Percentiles rank a stretch among this genome's conserved stretches.
These are phyloP conservation scores for Oncorhynchus masou DNA, from an alignment of 2,113 vertebrate species.

Conservation along the genomic window DNA sequence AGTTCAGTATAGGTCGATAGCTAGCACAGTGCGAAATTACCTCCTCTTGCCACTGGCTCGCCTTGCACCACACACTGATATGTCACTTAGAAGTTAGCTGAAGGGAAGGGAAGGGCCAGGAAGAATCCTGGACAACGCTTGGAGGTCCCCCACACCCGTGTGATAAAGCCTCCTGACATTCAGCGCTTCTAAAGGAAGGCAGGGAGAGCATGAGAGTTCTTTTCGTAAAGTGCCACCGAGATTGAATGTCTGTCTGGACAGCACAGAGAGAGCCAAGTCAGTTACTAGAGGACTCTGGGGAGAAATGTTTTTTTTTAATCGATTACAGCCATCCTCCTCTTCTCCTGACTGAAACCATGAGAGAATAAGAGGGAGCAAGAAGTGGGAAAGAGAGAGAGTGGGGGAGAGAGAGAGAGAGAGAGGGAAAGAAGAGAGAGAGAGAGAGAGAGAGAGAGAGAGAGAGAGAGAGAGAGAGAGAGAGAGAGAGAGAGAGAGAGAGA, in stretches of 20 bases:
- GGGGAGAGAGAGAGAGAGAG: no score
- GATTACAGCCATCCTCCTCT: constrained; percentile 28
- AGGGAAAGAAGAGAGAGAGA: no score
- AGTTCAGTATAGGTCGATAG: constrained; percentile 38
- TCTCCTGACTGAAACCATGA: not conserved
- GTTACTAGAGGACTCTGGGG: constrained; percentile 32
- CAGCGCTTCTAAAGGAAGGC: constrained; percentile 29
- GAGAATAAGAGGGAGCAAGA: not conserved
- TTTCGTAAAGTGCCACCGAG: constrained; percentile 31
- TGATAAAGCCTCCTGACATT: constrained; percentile 47
- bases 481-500: no score
- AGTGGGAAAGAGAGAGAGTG: no score
- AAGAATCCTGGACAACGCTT: not conserved
- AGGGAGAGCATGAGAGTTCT: constrained; percentile 27
- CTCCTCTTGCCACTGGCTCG: constrained; percentile 29
- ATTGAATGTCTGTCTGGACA: constrained; percentile 21
- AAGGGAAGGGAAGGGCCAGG: not conserved
- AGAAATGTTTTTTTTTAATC: constrained; percentile 43
- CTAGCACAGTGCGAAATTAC: constrained; percentile 36
- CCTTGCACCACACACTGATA: not conserved
- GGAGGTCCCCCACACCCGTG: not conserved
- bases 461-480: no score
- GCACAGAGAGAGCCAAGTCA: constrained; percentile 29
- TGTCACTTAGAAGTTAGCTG: constrained; percentile 37
- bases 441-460: not conserved